phyloP scores from a whole-genome alignment of 2,888 invertebrate species.

The Eurytoma californica region DNA sequence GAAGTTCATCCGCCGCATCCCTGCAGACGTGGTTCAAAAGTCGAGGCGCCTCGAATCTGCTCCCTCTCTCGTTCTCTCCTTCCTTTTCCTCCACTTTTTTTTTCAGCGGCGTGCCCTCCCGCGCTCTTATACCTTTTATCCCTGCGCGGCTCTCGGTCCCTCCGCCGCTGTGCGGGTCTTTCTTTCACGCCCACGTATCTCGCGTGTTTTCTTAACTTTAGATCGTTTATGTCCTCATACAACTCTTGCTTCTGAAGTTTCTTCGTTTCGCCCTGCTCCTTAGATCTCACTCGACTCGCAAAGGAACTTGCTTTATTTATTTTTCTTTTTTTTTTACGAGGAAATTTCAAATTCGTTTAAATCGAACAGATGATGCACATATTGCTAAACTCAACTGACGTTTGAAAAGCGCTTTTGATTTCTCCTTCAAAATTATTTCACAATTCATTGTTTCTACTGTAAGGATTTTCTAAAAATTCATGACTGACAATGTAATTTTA shows the following conservation, averaged over 20 bases:
- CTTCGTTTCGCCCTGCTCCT: neutral
- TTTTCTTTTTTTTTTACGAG: too few species aligned
- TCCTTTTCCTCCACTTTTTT: neutral
- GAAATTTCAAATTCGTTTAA: too few species aligned
- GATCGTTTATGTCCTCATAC: constrained; percentile 14
- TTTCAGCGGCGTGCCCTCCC: neutral
- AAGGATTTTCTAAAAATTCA: too few species aligned
- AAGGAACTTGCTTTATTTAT: neutral
- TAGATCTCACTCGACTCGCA: too few species aligned
- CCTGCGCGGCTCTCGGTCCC: neutral
- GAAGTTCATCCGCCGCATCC: constrained; percentile 43
- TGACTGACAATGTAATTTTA: too few species aligned
- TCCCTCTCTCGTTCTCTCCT: neutral
- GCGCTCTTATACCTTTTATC: neutral
- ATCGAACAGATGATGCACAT: too few species aligned
- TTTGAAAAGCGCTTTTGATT: too few species aligned
- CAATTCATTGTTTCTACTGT: too few species aligned
- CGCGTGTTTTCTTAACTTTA: constrained; percentile 9
- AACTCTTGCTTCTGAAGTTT: neutral
- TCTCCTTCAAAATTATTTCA: too few species aligned
- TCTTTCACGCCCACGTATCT: neutral
- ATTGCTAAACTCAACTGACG: too few species aligned
- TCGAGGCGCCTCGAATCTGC: constrained; percentile 14
- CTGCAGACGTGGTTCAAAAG: constrained; percentile 47
- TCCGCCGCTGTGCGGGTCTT: neutral